Base-by-base conservation (phyloP, 1,140 invertebrate species). In the Hypsibius dujardini region DNA sequence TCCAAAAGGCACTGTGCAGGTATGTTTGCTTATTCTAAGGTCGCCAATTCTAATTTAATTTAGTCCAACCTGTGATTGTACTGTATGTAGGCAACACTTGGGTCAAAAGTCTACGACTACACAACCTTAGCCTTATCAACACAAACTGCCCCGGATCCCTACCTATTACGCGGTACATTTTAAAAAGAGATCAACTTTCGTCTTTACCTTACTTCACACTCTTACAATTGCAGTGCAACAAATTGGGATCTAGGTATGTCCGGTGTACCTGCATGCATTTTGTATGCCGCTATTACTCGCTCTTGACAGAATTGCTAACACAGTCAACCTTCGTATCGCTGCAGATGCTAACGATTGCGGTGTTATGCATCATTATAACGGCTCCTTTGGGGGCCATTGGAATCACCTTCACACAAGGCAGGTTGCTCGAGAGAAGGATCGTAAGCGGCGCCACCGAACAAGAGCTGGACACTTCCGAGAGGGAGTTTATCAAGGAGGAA, bases 291-390 rank as follows among this genome's bases (percentile, higher is more conserved):
- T 12, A 56, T 7, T 7, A 12, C 50, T 28, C 28, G 28, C 28
- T 28, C 28, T 28, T 28, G 28, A 28, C 28, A 28, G 28, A 28
- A 28, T 28, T 28, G 28, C 28, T 28, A 28, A 28, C 28, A 28
- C 28, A 28, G 28, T 28, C 28, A 56, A n/a, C 7, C n/a, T 56
- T 12, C 50, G 7, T 56, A 12, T 12, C n/a, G 28, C 77, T 77
- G 56, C 80, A 85, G 77, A 79, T 88, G 70, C 79, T 88, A 56
- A 85, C 86, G 28, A 81, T 87, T 62, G 86, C 87, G 2, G 87
- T 95, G 2, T 80, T 95, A 72, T 90, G 89, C n/a, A 95, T 96
- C 70, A 81, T 95, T 1, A 79, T 95, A 60, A 94, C 92, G 0
- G 92, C 92, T 0, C 93, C 92, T 0, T 80, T 90, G 1, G 91